Conservation (phyloP, 2,113 vertebrate species). For the Spermophilus dauricus region DNA sequence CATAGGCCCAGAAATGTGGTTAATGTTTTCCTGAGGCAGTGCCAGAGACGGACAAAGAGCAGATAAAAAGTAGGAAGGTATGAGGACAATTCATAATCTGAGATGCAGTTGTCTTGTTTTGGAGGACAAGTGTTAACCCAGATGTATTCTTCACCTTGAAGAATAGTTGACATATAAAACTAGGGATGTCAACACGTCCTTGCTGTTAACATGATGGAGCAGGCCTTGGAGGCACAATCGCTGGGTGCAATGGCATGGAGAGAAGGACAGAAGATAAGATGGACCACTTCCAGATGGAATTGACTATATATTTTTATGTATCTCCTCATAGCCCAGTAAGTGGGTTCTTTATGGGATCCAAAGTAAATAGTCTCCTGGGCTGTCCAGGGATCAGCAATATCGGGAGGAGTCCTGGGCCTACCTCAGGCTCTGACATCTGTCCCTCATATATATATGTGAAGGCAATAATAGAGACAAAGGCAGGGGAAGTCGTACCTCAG, state of each 20-base stretch:
- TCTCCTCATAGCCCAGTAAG: background rate
- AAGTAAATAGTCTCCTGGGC: background rate
- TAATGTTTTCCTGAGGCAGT: background rate
- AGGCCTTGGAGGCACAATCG: background rate
- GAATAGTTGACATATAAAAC: background rate
- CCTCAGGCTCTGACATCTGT: background rate
- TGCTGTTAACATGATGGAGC: background rate
- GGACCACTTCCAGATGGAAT: background rate
- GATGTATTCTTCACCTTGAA: background rate
- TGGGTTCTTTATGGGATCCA: background rate
- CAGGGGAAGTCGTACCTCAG: background rate
- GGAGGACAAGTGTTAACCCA: background rate
- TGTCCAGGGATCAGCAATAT: background rate
- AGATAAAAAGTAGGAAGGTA: background rate
- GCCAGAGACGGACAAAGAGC: background rate
- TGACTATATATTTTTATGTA: background rate
- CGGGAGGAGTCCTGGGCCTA: background rate
- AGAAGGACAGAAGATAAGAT: background rate
- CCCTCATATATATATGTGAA: background rate
- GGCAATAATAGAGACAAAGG: background rate
- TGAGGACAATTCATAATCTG: background rate
- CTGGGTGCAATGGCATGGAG: background rate
- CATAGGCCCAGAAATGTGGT: background rate
- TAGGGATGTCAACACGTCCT: background rate
- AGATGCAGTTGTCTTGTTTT: background rate